Conservation (phyloP, 2,888 invertebrate genomes). For the Drosophila ezoana region DNA sequence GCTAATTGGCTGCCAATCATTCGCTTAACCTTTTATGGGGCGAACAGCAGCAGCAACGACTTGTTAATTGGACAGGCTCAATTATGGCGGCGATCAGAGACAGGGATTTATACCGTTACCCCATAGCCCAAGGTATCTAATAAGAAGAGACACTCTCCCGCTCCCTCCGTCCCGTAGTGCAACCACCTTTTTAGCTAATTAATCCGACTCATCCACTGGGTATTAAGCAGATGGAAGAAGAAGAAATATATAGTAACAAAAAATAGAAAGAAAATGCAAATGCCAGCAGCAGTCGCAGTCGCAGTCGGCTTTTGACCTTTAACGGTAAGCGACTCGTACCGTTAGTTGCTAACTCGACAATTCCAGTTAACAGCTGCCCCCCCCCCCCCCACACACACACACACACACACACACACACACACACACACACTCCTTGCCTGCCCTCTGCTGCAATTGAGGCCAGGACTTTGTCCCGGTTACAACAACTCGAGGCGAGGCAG, state of each 20-base stretch:
- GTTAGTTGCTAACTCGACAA: constrained; percentile 8
- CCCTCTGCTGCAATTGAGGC: constrained; percentile 1
- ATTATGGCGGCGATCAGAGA: constrained; percentile 43
- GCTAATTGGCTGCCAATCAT: constrained; percentile 51
- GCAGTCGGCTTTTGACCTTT: constrained; percentile 35
- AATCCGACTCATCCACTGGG: constrained; percentile 40
- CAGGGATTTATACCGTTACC: constrained; percentile 21
- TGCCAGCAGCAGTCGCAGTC: constrained; percentile 20
- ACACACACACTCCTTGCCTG: no score
- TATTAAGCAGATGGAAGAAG: constrained; percentile 14
- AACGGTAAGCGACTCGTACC: constrained; percentile 2
- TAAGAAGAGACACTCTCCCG: background rate
- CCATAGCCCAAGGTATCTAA: constrained; percentile 9
- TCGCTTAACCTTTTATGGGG: constrained; percentile 36
- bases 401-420: no score
- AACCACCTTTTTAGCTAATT: constrained; percentile 37
- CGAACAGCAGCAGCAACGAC: constrained; percentile 18
- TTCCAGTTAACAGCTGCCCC: constrained; percentile 9
- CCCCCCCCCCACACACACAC: no score
- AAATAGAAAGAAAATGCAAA: constrained; percentile 24
- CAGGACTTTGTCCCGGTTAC: constrained; percentile 15
- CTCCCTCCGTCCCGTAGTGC: background rate
- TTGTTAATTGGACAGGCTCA: constrained; percentile 52
- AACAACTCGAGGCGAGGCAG: background rate
- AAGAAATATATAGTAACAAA: background rate